Conservation (phyloP, 2,888 invertebrate species). For the Loripinus fragilis region DNA sequence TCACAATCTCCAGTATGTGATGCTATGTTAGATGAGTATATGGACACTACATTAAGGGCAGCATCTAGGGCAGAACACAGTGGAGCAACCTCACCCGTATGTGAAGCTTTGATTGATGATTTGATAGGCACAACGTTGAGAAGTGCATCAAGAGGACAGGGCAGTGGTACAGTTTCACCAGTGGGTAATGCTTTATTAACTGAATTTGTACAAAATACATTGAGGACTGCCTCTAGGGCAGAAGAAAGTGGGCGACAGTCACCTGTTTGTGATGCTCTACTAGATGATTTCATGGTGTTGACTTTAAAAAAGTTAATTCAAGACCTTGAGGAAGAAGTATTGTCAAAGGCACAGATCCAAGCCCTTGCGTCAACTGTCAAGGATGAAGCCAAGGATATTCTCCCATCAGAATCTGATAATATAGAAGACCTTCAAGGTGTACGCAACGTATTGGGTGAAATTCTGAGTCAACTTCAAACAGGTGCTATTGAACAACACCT, state of each 20-base stretch:
- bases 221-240: constrained; percentile 37
- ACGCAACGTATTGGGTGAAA: constrained; percentile 35
- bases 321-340: constrained; percentile 58
- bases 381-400: constrained; percentile 40
- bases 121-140: too few relatives aligned
- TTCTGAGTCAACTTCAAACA: constrained; percentile 36
- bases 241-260: constrained; percentile 45
- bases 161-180: too few relatives aligned
- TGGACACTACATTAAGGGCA: too few relatives aligned
- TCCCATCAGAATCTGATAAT: background rate
- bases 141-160: too few relatives aligned
- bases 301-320: constrained; percentile 58
- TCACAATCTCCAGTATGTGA: constrained; percentile 58
- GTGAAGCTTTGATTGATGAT: too few relatives aligned
- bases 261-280: constrained; percentile 57
- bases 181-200: too few relatives aligned
- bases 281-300: constrained; percentile 65
- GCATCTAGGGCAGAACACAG: too few relatives aligned
- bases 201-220: constrained; percentile 47
- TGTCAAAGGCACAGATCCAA: constrained; percentile 57
- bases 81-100: too few relatives aligned
- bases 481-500: constrained; percentile 43
- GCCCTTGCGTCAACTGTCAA: constrained; percentile 54
- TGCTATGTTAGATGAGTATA: constrained; percentile 17
- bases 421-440: constrained; percentile 23